These are phyloP conservation scores for Beaufortia kweichowensis DNA, from an alignment of 2,113 vertebrate species.

Conservation along the genomic window DNA sequence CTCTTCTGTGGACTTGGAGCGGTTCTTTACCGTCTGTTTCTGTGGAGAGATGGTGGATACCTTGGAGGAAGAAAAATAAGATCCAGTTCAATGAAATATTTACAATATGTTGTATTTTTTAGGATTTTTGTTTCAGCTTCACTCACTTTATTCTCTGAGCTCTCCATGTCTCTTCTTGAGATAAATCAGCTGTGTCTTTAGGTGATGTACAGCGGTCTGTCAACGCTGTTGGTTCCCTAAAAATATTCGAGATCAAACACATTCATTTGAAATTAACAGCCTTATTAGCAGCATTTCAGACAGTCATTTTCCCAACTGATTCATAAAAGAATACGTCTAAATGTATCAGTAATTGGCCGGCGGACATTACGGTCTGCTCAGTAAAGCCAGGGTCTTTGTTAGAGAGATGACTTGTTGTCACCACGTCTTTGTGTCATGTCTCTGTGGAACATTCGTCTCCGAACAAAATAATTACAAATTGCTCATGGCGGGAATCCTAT, in stretches of 20 bases:
- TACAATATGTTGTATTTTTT: background rate
- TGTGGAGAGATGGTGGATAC: slow-evolving; percentile 61
- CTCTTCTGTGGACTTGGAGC: slow-evolving; percentile 71
- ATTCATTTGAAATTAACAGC: background rate
- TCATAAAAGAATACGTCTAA: background rate
- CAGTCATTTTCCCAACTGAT: background rate
- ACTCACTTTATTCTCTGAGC: slow-evolving; percentile 51
- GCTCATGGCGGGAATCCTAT: background rate
- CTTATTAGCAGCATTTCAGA: background rate
- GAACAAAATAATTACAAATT: slow-evolving; percentile 7
- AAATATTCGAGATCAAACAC: background rate
- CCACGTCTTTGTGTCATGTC: background rate
- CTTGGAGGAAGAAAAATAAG: slow-evolving; percentile 23
- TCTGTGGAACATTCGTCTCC: background rate
- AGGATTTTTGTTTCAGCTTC: background rate
- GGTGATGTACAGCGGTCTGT: background rate
- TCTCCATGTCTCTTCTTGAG: slow-evolving; percentile 42
- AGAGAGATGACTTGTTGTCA: background rate
- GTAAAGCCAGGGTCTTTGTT: background rate
- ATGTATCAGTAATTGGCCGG: slow-evolving; percentile 6
- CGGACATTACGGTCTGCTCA: slow-evolving; percentile 1
- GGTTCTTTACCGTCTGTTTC: slow-evolving; percentile 65
- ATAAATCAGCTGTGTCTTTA: slow-evolving; percentile 13
- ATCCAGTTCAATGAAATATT: background rate
- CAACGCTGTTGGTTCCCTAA: slow-evolving; percentile 16